A percentile compares a stretch with the other conserved stretches of the same genome.
Conservation (phyloP, 2,888 invertebrate genomes). For the Eumerus sabulonum region DNA sequence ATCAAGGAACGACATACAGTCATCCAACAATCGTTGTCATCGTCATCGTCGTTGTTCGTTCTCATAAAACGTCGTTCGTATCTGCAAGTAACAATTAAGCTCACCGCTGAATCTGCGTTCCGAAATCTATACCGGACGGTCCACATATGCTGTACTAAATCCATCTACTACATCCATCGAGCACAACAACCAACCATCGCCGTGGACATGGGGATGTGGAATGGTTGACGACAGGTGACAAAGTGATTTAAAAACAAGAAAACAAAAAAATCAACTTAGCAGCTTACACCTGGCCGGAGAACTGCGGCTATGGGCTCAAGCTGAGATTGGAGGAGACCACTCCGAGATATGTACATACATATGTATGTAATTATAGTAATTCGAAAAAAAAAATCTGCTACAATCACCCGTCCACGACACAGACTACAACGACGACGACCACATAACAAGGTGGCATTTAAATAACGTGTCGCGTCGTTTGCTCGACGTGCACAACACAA, state of each 20-base stretch:
- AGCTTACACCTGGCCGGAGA: conserved; percentile 60
- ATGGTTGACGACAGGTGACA: conserved; percentile 69
- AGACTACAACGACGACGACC: conserved; percentile 11
- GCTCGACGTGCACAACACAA: conserved; percentile 27
- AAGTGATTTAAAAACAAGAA: conserved; percentile 57
- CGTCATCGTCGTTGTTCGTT: too few relatives aligned
- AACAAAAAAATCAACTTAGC: conserved; percentile 46
- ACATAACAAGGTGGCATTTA: conserved; percentile 58
- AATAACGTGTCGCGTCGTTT: conserved; percentile 32
- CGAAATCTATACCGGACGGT: neutral
- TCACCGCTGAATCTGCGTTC: conserved; percentile 34
- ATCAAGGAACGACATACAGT: conserved; percentile 38
- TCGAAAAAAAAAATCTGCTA: conserved; percentile 53
- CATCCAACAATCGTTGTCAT: too few relatives aligned
- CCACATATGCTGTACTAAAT: conserved; percentile 10
- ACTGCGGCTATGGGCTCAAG: neutral
- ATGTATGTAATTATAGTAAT: conserved; percentile 68
- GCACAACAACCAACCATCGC: conserved; percentile 35
- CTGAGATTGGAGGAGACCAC: conserved; percentile 46
- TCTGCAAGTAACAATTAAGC: conserved; percentile 61
- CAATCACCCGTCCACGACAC: conserved; percentile 36
- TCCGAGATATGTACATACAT: conserved; percentile 35
- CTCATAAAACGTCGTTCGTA: conserved; percentile 63
- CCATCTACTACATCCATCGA: conserved; percentile 28
- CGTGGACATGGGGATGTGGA: conserved; percentile 65